Evolutionary conservation across 2,888 invertebrate genomes (phyloP), one percentile per base, ranked within the genome.

Genomic region (Branchipolynoe longqiensis): DNA sequence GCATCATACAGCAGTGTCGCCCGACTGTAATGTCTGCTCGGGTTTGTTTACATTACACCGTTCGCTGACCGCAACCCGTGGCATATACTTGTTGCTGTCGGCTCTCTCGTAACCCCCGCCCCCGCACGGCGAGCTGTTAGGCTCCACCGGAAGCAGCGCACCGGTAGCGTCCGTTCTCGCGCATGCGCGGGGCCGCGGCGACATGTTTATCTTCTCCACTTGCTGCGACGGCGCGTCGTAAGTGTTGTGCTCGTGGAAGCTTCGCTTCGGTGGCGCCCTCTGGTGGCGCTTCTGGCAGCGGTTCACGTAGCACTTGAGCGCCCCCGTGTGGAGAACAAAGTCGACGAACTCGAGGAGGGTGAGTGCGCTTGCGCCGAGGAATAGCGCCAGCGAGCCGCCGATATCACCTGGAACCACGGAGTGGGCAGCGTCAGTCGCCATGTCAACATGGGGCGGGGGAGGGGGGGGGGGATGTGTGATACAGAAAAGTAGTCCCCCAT

Each of bases 1-100:
- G 25, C 25, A 78, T 78, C 78, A 78, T 78, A 78, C 78, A 41
- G 78, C 78, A 6, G 78, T 78, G 25, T 78, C 78, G n/a, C 54
- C 78, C 18, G 78, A 78, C 0, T 41, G 4, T 22, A 78, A 0
- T 8, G 1, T n/a, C 2, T 48, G 18, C 18, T 78, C 48, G 6
- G 78, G 12, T 48, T 41, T 41, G 48, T 41, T n/a, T 4, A 12
- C 54, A 3, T 25, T 1, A n/a, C 41, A 18, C 18, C 78, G 1
- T 25, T 78, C 78, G 1, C 3, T 28, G 2, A 78, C 78, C 31
- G 78, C 78, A 3, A 78, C 78, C 31, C 78, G 41, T 18, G 48
- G 78, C 78, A 78, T 54, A 33, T 78, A 78, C 18, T 78, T 78
- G 48, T 78, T 78, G 28, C 78, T 48, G 48, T 78, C 78, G 6